Evolutionary conservation across 2,888 invertebrate species (phyloP).

Genomic region (Mimumesa dahlbomi): DNA sequence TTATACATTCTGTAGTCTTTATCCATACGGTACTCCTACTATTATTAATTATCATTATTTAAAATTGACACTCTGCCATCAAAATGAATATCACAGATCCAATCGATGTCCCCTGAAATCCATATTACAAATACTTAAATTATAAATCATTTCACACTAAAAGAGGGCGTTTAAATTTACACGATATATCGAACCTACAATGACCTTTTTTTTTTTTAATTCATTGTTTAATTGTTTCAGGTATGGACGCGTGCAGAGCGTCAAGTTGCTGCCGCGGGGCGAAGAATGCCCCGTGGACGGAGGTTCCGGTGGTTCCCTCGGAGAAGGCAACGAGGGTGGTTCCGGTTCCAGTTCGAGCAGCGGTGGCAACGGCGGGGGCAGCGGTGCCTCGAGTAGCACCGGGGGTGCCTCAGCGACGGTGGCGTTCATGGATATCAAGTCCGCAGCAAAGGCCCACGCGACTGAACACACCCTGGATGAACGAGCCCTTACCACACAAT

Average conservation of each 20-base stretch:
- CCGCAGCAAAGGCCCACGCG: slow-evolving; percentile 96
- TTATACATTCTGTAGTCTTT: too few relatives aligned
- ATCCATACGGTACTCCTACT: too few relatives aligned
- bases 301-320: slow-evolving; percentile 81
- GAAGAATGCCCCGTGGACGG: slow-evolving; percentile 80
- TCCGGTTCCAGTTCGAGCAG: slow-evolving; percentile 73
- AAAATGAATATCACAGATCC: too few relatives aligned
- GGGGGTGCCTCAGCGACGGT: slow-evolving; percentile 91
- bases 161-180: too few relatives aligned
- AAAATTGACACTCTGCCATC: too few relatives aligned
- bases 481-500: slow-evolving; percentile 92
- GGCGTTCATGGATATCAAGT: slow-evolving; percentile 98
- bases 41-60: too few relatives aligned
- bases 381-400: slow-evolving; percentile 82
- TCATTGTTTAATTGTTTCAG: slow-evolving; percentile 82
- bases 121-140: too few relatives aligned
- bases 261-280: slow-evolving; percentile 91
- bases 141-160: too few relatives aligned
- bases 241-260: slow-evolving; percentile 99
- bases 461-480: slow-evolving; percentile 94
- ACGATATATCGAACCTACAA: too few relatives aligned
- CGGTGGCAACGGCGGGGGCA: slow-evolving; percentile 76
- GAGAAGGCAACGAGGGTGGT: slow-evolving; percentile 79
- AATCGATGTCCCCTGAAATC: too few relatives aligned
- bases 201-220: not conserved